These are phyloP conservation scores for Eolophus roseicapilla DNA, from an alignment of 2,113 vertebrate genomes.

Conservation along the genomic window DNA sequence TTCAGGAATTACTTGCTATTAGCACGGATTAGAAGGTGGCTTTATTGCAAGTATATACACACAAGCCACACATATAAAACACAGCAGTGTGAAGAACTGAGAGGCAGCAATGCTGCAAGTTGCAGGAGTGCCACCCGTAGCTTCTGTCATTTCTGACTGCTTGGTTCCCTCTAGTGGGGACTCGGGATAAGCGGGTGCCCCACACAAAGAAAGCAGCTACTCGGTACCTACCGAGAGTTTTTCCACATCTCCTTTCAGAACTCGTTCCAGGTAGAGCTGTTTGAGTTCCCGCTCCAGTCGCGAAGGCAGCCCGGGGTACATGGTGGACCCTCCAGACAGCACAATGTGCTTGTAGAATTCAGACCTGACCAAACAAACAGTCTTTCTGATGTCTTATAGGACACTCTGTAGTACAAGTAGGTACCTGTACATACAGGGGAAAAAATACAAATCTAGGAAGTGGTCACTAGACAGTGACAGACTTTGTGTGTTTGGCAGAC, in stretches of 20 bases:
- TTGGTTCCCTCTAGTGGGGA: conserved; percentile 74
- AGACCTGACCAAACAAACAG: conserved; percentile 72
- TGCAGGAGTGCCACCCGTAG: neutral
- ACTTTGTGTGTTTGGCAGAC: neutral
- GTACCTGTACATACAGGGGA: neutral
- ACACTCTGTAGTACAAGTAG: neutral
- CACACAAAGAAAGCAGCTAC: no score
- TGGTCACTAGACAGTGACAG: rapidly evolving
- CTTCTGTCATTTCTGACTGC: neutral
- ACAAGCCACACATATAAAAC: neutral
- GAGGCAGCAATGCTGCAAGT: neutral
- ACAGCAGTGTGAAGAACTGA: neutral
- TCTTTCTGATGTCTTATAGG: neutral
- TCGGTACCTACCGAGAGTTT: conserved; percentile 91
- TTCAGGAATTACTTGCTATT: neutral
- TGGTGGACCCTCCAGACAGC: conserved; percentile 96
- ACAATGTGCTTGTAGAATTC: conserved; percentile 99
- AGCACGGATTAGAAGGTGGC: neutral
- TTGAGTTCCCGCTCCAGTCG: conserved; percentile 96
- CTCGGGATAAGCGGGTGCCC: neutral
- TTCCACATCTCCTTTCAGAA: conserved; percentile 97
- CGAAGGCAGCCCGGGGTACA: conserved; percentile 96
- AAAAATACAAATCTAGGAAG: neutral
- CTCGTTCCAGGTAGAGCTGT: conserved; percentile 96
- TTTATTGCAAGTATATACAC: rapidly evolving